Base-by-base conservation (phyloP, 1,140 invertebrate species). In the Coenobita brevimanus region DNA sequence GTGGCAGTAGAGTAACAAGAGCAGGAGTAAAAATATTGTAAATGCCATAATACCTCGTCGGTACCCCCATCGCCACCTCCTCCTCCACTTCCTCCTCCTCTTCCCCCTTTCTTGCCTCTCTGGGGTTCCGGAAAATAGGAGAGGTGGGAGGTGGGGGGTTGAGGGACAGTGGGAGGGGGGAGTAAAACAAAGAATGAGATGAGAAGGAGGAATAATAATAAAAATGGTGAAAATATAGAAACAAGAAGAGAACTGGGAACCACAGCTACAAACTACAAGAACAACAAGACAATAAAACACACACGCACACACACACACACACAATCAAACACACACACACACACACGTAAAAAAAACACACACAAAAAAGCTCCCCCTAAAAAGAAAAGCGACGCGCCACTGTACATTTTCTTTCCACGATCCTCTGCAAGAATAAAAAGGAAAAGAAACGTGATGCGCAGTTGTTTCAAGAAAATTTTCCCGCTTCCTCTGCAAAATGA, bases 31-130 rank as follows among this genome's bases (percentile, higher is more conserved):
- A 30, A 4, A 81, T 60, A 3, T 24, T 62, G 33, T 30, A 38
- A 46, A 30, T 27, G 67, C 41, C 21, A 50, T 38, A 43, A 69
- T 69, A 69, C 81, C 62, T 69, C 81, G 43, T 69, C 43, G 13
- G 62, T 64, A 62, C 57, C 78, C 67, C 81, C 81, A 21, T 43
- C 78, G 43, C 81, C 81, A 46, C 81, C 81, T 73, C 81, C 81
- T 82, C 81, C 81, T 71, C 38, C 80, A 69, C 30, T 57, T 67
- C 64, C 64, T 82, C 81, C 62, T 64, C 64, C 64, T 62, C 81
- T 62, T 82, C 67, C 67, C 67, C 64, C 81, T 21, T 82, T 82
- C 67, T 82, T 82, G 64, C 67, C 67, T 69, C 43, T 73, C 67
- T 82, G 62, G 41, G 69, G 41, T 36, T 1, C 41, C 1, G 13